Conservation (phyloP, 2,888 invertebrate genomes). For the Diachrysia chrysitis region DNA sequence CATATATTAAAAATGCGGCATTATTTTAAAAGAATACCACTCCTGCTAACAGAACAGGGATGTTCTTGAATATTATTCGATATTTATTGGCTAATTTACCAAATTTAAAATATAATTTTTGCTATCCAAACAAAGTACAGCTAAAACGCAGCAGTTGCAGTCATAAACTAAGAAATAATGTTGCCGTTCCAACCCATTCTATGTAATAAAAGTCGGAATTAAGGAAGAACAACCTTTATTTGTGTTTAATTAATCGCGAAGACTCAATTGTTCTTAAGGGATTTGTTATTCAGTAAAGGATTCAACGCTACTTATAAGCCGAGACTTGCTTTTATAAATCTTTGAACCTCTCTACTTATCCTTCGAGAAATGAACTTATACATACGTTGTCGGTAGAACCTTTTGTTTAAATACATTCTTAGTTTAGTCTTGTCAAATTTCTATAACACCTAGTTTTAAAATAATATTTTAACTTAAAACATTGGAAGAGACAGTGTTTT, state of each 20-base stretch:
- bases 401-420: background rate
- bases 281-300: background rate
- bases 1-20: background rate
- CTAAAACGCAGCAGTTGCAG: conserved; percentile 40
- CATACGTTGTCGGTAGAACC: background rate
- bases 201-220: conserved; percentile 27
- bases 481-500: no score
- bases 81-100: conserved; percentile 8
- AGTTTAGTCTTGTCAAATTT: no score
- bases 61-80: no score
- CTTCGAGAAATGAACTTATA: background rate
- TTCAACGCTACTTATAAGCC: background rate
- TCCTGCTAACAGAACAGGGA: conserved; percentile 13
- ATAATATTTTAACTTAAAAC: no score
- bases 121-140: conserved; percentile 17
- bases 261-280: background rate
- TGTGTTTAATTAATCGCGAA: conserved; percentile 13
- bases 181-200: conserved; percentile 21
- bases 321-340: background rate
- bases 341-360: background rate
- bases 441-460: no score
- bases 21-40: background rate
- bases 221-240: conserved; percentile 12
- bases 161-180: conserved; percentile 30
- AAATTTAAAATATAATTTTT: conserved; percentile 6